These are phyloP conservation scores for Synergus gifuensis DNA, from an alignment of 2,888 invertebrate species.

Conservation along the genomic window DNA sequence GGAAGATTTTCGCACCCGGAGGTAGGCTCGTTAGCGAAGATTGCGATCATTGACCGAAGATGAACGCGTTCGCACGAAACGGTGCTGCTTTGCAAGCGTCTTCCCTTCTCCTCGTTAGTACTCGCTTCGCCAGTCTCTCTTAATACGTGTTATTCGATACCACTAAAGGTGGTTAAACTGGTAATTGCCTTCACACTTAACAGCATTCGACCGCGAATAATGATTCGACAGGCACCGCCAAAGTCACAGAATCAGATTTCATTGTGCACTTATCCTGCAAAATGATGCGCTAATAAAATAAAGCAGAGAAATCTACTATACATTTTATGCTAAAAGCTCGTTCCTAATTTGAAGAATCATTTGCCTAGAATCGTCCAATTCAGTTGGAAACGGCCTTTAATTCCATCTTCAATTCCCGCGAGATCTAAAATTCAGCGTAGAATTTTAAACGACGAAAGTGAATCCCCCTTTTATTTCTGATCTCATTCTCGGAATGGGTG, in stretches of 20 bases:
- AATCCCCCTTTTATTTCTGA: slow-evolving; percentile 35
- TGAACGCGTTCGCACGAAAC: slow-evolving; percentile 72
- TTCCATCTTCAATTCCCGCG: slow-evolving; percentile 25
- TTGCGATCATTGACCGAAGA: slow-evolving; percentile 76
- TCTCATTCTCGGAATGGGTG: slow-evolving; percentile 33
- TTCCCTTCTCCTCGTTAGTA: slow-evolving; percentile 66
- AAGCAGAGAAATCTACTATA: too few relatives aligned
- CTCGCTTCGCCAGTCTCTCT: slow-evolving; percentile 58
- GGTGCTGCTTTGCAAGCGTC: slow-evolving; percentile 62
- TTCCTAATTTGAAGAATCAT: slow-evolving; percentile 7
- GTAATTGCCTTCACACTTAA: slow-evolving; percentile 75
- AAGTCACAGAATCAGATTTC: not conserved
- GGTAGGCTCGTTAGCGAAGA: slow-evolving; percentile 74
- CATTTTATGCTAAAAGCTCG: not conserved
- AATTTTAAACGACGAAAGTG: slow-evolving; percentile 38
- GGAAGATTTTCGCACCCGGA: slow-evolving; percentile 73
- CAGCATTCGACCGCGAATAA: slow-evolving; percentile 50
- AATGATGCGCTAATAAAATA: not conserved
- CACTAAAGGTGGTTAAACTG: slow-evolving; percentile 71
- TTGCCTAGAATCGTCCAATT: not conserved
- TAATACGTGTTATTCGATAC: slow-evolving; percentile 73
- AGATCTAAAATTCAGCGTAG: slow-evolving; percentile 24
- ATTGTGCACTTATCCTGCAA: not conserved
- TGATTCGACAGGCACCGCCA: not conserved
- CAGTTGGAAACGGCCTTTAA: slow-evolving; percentile 15